These are phyloP conservation scores for Peucedramus taeniatus DNA, from an alignment of 2,113 vertebrate species.

Conservation along the genomic window DNA sequence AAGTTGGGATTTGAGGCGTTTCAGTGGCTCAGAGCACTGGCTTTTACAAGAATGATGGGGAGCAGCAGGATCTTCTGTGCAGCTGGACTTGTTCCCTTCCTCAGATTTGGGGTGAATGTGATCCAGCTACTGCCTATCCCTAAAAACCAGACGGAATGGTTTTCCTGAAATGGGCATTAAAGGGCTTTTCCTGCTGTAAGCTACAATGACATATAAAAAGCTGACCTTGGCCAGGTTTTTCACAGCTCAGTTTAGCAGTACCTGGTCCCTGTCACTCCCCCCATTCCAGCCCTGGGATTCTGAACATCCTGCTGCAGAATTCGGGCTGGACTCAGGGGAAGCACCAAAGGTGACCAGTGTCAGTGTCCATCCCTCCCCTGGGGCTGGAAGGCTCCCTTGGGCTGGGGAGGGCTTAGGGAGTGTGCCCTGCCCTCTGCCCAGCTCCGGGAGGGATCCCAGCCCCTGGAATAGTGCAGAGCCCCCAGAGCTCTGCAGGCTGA, in stretches of 20 bases:
- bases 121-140: fast-evolving
- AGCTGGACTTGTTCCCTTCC: fast-evolving
- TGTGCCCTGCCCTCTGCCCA: not conserved
- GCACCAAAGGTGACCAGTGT: no score
- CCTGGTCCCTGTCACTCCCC: not conserved
- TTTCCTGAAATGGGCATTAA: not conserved
- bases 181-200: not conserved
- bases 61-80: not conserved
- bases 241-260: not conserved
- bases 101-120: no score
- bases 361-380: not conserved
- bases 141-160: fast-evolving
- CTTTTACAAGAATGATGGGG: not conserved
- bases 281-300: not conserved
- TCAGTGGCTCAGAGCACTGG: not conserved
- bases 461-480: not conserved
- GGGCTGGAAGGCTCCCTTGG: not conserved
- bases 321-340: not conserved
- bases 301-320: not conserved
- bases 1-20: not conserved
- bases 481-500: not conserved
- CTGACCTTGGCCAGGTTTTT: not conserved
- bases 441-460: not conserved
- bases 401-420: not conserved
- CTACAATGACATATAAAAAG: not conserved